Base-by-base conservation (phyloP, 2,797 vertebrate species). In the Sebastes kiyomatsui region DNA sequence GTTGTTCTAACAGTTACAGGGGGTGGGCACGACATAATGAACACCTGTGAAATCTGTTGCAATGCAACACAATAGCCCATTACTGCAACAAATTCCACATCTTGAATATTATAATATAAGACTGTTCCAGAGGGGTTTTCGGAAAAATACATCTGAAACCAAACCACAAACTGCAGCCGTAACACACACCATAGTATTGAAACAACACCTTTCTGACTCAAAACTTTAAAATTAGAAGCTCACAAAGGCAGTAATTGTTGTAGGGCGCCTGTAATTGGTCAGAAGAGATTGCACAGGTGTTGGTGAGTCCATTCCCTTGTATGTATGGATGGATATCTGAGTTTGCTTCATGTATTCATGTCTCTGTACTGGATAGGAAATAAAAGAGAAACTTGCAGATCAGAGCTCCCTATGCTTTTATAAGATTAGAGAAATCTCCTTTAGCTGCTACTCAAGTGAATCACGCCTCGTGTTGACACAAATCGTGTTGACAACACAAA, bases 401-500 rank as follows among this genome's bases (percentile, higher is more conserved):
- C 46, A 33, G 25, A 61, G 59, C 46, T 69, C 22, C 46, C 22
- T 4, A 5, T 62, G 20, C 49, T 77, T 73, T 77, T 23, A 76
- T 75, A 42, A 59, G 70, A 49, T 58, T 30, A 58, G 35, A 62
- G 38, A 70, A 20, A 64, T n/a, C 20, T 66, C 27, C 25, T 62
- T 62, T 7, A 76, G 74, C 52, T 18, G 65, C 23, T 22, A 46
- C 52, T 73, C 13, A 60, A 78, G 70, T 62, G 27, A 86, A 84
- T 20, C 32, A 33, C 28, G 12, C 60, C 22, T 78, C 49, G 6
- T 59, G 56, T 72, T 66, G 75, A 90, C 77, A 74, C 54, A 83
- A 87, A 78, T 25, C 52, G 74, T 73, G 75, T 79, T 80, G 83
- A 87, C 79, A 79, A 82, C 74, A 77, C 60, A 84, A 84, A 84